phyloP scores from a whole-genome alignment of 1,140 invertebrate species.

The Magallana ariakensis region DNA sequence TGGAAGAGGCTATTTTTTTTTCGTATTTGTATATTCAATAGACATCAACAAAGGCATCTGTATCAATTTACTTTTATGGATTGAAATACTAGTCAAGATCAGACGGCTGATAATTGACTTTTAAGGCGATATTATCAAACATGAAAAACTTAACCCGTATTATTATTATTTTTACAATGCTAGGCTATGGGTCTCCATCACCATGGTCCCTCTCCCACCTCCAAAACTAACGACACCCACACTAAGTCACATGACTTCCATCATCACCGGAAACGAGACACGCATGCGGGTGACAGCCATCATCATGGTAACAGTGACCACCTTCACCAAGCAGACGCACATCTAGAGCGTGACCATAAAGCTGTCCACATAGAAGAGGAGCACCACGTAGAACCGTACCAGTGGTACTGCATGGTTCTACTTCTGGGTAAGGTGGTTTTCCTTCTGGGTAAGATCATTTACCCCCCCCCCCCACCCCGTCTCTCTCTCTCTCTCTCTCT shows the following conservation, averaged over 20 bases:
- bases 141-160: background rate
- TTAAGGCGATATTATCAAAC: background rate
- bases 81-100: too few species aligned
- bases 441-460: too few species aligned
- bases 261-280: constrained; percentile 13
- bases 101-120: too few species aligned
- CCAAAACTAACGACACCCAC: background rate
- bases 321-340: constrained; percentile 10
- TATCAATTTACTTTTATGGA: too few species aligned
- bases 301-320: constrained; percentile 6
- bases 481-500: too few species aligned
- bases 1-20: too few species aligned
- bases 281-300: background rate
- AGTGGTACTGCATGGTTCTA: constrained; percentile 42
- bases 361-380: background rate
- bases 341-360: background rate
- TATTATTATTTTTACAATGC: too few species aligned
- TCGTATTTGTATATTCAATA: too few species aligned
- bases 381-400: constrained; percentile 40
- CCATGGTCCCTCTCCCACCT: background rate
- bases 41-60: too few species aligned
- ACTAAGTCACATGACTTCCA: background rate
- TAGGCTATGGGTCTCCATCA: background rate
- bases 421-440: constrained; percentile 3
- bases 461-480: too few species aligned